Evolutionary conservation across 2,797 vertebrate genomes (phyloP).

Genomic region (Coranthus polyacanthus): DNA sequence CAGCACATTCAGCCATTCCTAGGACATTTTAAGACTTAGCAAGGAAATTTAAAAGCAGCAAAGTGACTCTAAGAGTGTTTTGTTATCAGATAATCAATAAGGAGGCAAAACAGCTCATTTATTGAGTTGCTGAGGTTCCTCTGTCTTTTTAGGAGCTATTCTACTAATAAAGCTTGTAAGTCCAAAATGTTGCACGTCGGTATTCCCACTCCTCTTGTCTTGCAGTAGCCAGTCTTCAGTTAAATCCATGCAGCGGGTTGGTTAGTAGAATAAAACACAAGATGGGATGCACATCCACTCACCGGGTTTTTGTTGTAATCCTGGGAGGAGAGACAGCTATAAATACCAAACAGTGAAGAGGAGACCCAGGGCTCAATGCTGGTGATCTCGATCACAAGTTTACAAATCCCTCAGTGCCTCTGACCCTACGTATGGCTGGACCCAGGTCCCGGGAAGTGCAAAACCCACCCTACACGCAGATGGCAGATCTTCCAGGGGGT

Average conservation of each 20-base stretch:
- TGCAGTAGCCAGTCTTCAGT: constrained; percentile 9
- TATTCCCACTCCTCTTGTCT: neutral
- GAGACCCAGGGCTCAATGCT: constrained; percentile 61
- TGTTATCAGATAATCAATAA: neutral
- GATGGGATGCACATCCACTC: constrained; percentile 75
- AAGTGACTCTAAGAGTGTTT: constrained; percentile 5
- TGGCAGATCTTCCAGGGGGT: constrained; percentile 77
- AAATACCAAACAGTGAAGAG: constrained; percentile 70
- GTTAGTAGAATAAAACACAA: constrained; percentile 53
- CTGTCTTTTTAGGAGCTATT: neutral
- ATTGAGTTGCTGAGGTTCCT: constrained; percentile 1
- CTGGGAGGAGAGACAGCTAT: constrained; percentile 71
- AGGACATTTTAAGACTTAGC: constrained; percentile 53
- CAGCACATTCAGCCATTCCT: constrained; percentile 79
- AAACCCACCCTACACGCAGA: constrained; percentile 79
- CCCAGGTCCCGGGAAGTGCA: constrained; percentile 81
- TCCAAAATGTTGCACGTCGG: constrained; percentile 20
- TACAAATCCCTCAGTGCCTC: constrained; percentile 83
- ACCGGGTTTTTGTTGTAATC: constrained; percentile 81
- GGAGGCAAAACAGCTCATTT: neutral
- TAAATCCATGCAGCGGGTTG: constrained; percentile 26
- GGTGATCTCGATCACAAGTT: constrained; percentile 73
- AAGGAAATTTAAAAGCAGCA: constrained; percentile 44
- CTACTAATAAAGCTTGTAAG: neutral
- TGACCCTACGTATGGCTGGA: constrained; percentile 78